phyloP scores from a whole-genome alignment of 2,113 vertebrate species.

The Naja naja region DNA sequence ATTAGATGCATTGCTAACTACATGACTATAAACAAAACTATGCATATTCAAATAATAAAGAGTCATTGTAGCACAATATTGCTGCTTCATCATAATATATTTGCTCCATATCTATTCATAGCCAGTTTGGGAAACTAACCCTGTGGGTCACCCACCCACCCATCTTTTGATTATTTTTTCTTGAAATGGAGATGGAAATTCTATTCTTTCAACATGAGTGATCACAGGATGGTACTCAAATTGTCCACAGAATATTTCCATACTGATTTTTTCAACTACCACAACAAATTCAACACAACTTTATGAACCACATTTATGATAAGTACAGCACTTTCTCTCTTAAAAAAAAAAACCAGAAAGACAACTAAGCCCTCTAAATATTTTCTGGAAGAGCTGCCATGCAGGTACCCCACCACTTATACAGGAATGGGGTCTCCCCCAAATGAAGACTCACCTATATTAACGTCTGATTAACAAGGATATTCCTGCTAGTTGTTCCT shows the following conservation, averaged over 20 bases:
- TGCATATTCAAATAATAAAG: background rate
- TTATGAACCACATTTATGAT: background rate
- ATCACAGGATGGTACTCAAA: background rate
- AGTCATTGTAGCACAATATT: background rate
- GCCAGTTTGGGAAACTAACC: background rate
- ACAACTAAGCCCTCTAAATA: background rate
- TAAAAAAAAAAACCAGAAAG: background rate
- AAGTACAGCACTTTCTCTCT: background rate
- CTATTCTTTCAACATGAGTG: background rate
- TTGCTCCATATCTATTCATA: background rate
- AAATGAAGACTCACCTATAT: background rate
- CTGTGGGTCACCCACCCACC: background rate
- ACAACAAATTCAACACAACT: background rate
- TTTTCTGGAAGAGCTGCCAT: background rate
- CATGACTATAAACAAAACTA: background rate
- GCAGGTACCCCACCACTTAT: background rate
- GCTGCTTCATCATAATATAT: background rate
- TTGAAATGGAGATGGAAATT: background rate
- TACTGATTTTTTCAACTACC: background rate
- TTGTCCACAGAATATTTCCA: background rate
- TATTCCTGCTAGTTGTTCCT: background rate
- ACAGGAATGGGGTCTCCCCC: background rate
- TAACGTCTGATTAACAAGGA: background rate
- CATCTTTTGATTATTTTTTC: background rate
- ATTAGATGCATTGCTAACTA: background rate